Conservation (phyloP, 2,113 vertebrate species). For the Athene cunicularia region DNA sequence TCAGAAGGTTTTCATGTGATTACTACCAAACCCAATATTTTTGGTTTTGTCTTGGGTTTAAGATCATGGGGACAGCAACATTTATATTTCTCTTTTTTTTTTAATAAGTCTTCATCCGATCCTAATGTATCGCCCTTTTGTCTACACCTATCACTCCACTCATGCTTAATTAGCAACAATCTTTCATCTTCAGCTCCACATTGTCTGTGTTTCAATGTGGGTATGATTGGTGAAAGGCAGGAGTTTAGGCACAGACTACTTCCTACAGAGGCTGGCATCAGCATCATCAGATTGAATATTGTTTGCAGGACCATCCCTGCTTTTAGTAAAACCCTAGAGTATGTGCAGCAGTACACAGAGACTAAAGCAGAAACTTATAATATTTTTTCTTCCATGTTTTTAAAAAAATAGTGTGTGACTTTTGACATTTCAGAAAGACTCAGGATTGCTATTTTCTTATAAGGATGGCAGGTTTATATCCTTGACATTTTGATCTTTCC, state of each 20-base stretch:
- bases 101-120: not conserved
- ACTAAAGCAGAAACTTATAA: not conserved
- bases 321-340: not conserved
- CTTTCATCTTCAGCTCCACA: not conserved
- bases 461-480: not conserved
- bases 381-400: not conserved
- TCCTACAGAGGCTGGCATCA: not conserved
- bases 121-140: not conserved
- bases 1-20: not conserved
- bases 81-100: not conserved
- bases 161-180: not conserved
- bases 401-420: not conserved
- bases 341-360: not conserved
- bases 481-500: not conserved
- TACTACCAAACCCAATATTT: not conserved
- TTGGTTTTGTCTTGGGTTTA: not conserved
- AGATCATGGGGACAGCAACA: not conserved
- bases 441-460: not conserved
- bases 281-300: not conserved
- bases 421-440: not conserved
- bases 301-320: not conserved
- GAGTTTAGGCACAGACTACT: not conserved
- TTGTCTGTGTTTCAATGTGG: not conserved
- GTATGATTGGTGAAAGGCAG: not conserved
- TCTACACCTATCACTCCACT: not conserved